These are phyloP conservation scores for Frankliniella intonsa DNA, from an alignment of 2,888 invertebrate species.

Conservation along the genomic window DNA sequence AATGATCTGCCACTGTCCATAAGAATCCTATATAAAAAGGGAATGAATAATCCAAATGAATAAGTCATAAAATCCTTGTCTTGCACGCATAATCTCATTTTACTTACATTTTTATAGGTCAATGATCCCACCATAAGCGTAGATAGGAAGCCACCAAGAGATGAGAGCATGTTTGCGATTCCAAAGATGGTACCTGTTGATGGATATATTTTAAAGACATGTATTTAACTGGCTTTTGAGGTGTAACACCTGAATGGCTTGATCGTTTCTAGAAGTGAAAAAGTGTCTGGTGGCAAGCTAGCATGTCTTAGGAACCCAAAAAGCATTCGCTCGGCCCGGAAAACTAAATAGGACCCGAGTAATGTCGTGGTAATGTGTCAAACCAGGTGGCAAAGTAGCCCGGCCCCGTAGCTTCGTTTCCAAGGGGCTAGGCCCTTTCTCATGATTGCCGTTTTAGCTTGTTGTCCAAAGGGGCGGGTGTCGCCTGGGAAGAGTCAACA, in stretches of 20 bases:
- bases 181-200: constrained; percentile 74
- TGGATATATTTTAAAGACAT: not conserved
- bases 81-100: not conserved
- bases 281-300: not conserved
- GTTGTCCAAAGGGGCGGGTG: too few species aligned
- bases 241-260: not conserved
- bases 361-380: too few species aligned
- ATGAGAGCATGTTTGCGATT: constrained; percentile 80
- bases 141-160: constrained; percentile 75
- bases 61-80: constrained; percentile 26
- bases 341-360: not conserved
- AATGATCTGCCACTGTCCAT: constrained; percentile 72
- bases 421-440: too few species aligned
- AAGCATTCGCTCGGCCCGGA: not conserved
- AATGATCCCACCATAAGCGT: constrained; percentile 75
- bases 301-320: not conserved
- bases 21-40: constrained; percentile 55
- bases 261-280: not conserved
- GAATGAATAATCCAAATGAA: not conserved
- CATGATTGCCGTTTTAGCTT: too few species aligned
- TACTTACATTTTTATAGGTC: constrained; percentile 64
- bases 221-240: not conserved
- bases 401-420: too few species aligned
- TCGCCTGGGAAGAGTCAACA: too few species aligned
- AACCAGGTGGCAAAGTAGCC: too few species aligned